Evolutionary conservation across 2,888 invertebrate species (phyloP).

Genomic region (Brenthis ino): DNA sequence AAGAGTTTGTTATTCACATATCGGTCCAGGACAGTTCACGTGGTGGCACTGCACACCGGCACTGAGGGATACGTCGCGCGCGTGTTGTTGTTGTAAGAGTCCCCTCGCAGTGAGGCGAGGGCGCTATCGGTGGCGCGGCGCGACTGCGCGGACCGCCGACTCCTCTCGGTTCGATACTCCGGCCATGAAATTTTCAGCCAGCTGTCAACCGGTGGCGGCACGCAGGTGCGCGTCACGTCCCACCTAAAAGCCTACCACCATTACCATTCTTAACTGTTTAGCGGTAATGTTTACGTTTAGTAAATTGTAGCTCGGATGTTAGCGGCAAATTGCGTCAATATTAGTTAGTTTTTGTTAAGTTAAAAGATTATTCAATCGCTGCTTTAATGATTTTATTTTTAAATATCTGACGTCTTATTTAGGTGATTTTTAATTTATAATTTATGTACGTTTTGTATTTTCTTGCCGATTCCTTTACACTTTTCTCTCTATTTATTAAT

Average conservation of each 20-base stretch:
- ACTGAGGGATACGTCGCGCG: constrained; percentile 55
- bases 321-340: not conserved
- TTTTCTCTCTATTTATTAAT: no score
- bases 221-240: constrained; percentile 61
- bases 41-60: constrained; percentile 61
- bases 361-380: no score
- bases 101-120: constrained; percentile 54
- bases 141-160: constrained; percentile 69
- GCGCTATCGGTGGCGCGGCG: constrained; percentile 59
- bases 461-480: no score
- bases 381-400: no score
- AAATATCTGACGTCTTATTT: no score
- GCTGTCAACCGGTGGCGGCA: constrained; percentile 78
- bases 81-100: constrained; percentile 54
- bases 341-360: not conserved
- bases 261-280: constrained; percentile 18
- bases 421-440: no score
- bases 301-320: no score
- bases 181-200: constrained; percentile 81
- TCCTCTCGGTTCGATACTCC: constrained; percentile 73
- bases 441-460: no score
- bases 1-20: constrained; percentile 62
- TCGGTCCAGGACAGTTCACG: constrained; percentile 51
- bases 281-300: not conserved
- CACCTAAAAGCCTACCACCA: constrained; percentile 32